phyloP scores from a whole-genome alignment of 2,888 invertebrate genomes.

The Spodoptera picta region DNA sequence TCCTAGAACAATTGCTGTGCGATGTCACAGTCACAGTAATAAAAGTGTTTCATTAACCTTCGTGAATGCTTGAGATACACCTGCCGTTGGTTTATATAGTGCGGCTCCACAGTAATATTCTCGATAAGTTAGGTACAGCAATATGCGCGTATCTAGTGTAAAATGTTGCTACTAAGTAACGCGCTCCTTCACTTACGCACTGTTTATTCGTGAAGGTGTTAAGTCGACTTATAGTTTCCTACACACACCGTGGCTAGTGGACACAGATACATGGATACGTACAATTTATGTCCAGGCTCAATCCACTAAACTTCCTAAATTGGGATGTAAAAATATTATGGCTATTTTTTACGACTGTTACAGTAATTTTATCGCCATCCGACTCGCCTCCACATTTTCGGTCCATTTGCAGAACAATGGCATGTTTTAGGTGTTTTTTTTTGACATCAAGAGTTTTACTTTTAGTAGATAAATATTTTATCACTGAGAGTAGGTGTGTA shows the following conservation, averaged over 20 bases:
- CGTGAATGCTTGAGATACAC: constrained; percentile 57
- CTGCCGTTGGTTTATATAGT: constrained; percentile 64
- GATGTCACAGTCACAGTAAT: constrained; percentile 45
- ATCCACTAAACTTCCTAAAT: constrained; percentile 50
- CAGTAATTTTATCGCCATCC: constrained; percentile 61
- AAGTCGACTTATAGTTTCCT: constrained; percentile 52
- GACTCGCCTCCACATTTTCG: constrained; percentile 56
- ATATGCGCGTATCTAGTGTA: constrained; percentile 52
- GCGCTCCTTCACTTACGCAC: constrained; percentile 46
- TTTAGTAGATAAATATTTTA: constrained; percentile 53
- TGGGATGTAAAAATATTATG: constrained; percentile 59
- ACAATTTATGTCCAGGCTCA: constrained; percentile 45
- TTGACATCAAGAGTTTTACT: constrained; percentile 52
- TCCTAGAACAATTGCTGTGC: constrained; percentile 49
- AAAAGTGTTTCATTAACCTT: constrained; percentile 52
- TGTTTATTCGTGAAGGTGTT: constrained; percentile 53
- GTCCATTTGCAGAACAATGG: constrained; percentile 57
- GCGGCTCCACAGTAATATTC: constrained; percentile 53
- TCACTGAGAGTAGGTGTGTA: constrained; percentile 25
- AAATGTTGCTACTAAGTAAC: constrained; percentile 47
- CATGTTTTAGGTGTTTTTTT: constrained; percentile 47
- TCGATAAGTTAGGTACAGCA: constrained; percentile 56
- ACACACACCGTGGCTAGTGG: constrained; percentile 19
- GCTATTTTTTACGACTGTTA: constrained; percentile 58
- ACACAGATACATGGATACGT: constrained; percentile 23